Evolutionary conservation across 35 echinoderm and acorn worm species (phyloP).

Genomic region (Strongylocentrotus purpuratus): DNA sequence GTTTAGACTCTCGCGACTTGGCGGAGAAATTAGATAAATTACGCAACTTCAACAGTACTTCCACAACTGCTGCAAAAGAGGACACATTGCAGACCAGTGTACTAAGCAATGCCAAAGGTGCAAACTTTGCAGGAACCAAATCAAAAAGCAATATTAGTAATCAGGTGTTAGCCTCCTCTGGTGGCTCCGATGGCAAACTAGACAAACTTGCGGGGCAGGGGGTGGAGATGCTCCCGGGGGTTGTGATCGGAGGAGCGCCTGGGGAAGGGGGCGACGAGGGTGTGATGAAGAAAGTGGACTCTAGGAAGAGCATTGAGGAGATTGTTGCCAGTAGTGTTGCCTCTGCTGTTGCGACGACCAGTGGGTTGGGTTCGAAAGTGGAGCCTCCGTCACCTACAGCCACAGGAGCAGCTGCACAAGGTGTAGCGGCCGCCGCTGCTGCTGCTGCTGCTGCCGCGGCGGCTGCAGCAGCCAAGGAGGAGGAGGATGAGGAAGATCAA

Average conservation of each 20-base stretch:
- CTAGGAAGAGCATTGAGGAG: slow-evolving; percentile 40
- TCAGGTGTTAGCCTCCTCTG: not conserved
- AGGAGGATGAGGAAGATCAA: slow-evolving; percentile 84
- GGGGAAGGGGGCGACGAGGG: slow-evolving; percentile 16
- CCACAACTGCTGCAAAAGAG: slow-evolving; percentile 31
- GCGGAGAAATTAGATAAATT: slow-evolving; percentile 45
- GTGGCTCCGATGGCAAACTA: slow-evolving; percentile 4
- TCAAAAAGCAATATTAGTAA: slow-evolving; percentile 53
- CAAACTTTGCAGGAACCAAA: slow-evolving; percentile 44
- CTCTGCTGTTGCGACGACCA: not conserved
- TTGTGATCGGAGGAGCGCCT: slow-evolving; percentile 19
- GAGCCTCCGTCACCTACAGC: not conserved
- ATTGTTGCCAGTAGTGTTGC: slow-evolving; percentile 20
- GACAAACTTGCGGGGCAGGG: slow-evolving; percentile 28
- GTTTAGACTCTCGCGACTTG: slow-evolving; percentile 40
- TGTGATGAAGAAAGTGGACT: not conserved
- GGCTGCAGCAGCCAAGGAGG: not conserved
- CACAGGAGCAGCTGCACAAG: not conserved
- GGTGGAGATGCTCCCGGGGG: slow-evolving; percentile 37
- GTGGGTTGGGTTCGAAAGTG: slow-evolving; percentile 5
- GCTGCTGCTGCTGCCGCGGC: not conserved
- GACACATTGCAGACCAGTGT: slow-evolving; percentile 41
- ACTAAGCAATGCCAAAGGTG: slow-evolving; percentile 57
- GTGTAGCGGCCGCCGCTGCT: not conserved
- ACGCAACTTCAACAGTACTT: slow-evolving; percentile 49